A percentile compares a stretch with the other conserved stretches of the same genome.
Evolutionary conservation across 2,888 invertebrate genomes (phyloP).

Genomic region (Euplagia quadripunctaria): DNA sequence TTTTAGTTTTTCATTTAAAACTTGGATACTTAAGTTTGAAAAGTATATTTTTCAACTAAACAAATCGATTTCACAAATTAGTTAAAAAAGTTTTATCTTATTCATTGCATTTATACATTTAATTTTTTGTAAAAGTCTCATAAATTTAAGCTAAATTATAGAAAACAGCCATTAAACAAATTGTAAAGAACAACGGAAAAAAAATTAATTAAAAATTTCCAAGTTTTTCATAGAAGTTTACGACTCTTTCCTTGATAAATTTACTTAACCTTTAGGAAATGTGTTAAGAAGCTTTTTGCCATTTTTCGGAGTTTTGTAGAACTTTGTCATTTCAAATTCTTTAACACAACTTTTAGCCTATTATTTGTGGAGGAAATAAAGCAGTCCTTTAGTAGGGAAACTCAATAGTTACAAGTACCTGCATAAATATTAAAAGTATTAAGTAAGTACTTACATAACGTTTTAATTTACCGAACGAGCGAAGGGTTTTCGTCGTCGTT

Average conservation of each 20-base stretch:
- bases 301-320: not conserved
- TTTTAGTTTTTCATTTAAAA: no score
- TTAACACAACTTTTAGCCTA: not conserved
- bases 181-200: not conserved
- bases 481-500: not conserved
- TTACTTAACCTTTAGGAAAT: not conserved
- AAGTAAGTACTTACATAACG: no score
- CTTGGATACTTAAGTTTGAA: no score
- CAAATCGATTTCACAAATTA: not conserved
- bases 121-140: no score
- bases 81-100: not conserved
- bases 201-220: not conserved
- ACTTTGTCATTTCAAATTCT: constrained; percentile 1
- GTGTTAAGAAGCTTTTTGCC: not conserved
- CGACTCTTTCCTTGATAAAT: not conserved
- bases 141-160: not conserved
- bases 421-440: not conserved
- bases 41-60: not conserved
- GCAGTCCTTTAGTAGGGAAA: no score
- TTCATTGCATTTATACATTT: not conserved
- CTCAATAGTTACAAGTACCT: not conserved
- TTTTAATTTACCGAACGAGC: not conserved
- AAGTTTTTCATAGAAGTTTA: not conserved
- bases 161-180: not conserved
- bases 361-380: not conserved